A percentile compares a stretch with the other conserved stretches of the same genome.
phyloP scores from a whole-genome alignment of 2,888 invertebrate genomes.

The Eupithecia insigniata region DNA sequence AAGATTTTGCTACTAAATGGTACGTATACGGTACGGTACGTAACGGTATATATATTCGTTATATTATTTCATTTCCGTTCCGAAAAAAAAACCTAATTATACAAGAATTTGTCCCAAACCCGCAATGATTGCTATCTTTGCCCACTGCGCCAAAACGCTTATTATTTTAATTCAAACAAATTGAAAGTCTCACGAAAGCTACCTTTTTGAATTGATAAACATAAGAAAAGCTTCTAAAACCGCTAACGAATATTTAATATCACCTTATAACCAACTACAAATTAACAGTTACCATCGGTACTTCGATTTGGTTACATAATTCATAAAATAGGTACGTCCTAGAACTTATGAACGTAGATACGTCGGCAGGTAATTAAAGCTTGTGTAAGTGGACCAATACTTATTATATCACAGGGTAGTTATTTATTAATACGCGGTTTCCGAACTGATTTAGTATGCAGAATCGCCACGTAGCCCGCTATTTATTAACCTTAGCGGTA shows the following conservation, averaged over 20 bases:
- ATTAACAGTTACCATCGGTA: conserved; percentile 42
- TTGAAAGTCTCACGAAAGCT: not conserved
- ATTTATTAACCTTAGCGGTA: conserved; percentile 67
- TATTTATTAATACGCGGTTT: conserved; percentile 67
- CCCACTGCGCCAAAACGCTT: not conserved
- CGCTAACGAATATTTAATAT: conserved; percentile 37
- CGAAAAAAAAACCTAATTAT: not conserved
- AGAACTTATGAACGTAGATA: conserved; percentile 49
- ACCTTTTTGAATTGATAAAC: conserved; percentile 1
- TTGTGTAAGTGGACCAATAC: conserved; percentile 66
- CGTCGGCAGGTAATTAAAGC: conserved; percentile 70
- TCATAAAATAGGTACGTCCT: conserved; percentile 51
- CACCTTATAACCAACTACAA: conserved; percentile 39
- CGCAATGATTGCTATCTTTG: not conserved
- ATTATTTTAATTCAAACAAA: not conserved
- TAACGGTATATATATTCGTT: not conserved
- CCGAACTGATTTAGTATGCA: conserved; percentile 75
- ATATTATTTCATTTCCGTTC: not conserved
- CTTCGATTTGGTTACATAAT: conserved; percentile 58
- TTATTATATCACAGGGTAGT: conserved; percentile 68
- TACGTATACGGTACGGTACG: too few species aligned
- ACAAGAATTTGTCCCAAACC: not conserved
- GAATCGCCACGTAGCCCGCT: conserved; percentile 60
- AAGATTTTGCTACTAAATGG: too few species aligned
- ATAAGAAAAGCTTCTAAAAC: conserved; percentile 10